These are phyloP conservation scores for Pollenia griseotomentosa DNA, from an alignment of 2,888 invertebrate genomes.

Conservation along the genomic window DNA sequence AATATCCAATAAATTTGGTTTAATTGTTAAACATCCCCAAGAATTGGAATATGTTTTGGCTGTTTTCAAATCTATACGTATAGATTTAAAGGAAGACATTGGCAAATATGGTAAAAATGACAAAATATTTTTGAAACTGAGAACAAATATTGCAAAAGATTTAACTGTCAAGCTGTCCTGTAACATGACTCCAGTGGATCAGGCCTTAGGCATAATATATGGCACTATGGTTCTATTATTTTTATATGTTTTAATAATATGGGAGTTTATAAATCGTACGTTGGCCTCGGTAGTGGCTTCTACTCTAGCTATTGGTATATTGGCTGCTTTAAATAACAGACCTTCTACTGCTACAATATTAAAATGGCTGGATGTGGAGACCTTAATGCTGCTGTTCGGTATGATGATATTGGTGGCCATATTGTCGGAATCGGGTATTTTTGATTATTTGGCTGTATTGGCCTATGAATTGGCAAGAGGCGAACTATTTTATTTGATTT, in stretches of 20 bases:
- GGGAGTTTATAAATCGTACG: slow-evolving; percentile 88
- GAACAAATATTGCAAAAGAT: slow-evolving; percentile 74
- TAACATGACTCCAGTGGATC: slow-evolving; percentile 87
- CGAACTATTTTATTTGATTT: slow-evolving; percentile 88
- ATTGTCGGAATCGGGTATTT: slow-evolving; percentile 90
- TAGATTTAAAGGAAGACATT: slow-evolving; percentile 68
- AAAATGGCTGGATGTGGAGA: slow-evolving; percentile 90
- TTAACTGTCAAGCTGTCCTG: slow-evolving; percentile 85
- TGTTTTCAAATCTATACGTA: slow-evolving; percentile 75
- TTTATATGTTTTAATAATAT: slow-evolving; percentile 92
- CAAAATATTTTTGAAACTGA: slow-evolving; percentile 64
- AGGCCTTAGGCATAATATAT: slow-evolving; percentile 88
- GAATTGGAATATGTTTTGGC: slow-evolving; percentile 83
- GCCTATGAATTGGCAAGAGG: slow-evolving; percentile 89
- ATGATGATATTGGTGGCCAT: slow-evolving; percentile 93
- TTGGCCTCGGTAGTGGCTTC: slow-evolving; percentile 89
- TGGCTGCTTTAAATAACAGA: slow-evolving; percentile 87
- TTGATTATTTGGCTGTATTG: slow-evolving; percentile 89
- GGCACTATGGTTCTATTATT: slow-evolving; percentile 88
- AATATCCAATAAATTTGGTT: slow-evolving; percentile 38
- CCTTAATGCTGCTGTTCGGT: slow-evolving; percentile 88
- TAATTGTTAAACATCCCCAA: slow-evolving; percentile 74
- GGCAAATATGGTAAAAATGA: slow-evolving; percentile 53
- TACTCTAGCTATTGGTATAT: slow-evolving; percentile 87
- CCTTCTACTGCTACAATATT: slow-evolving; percentile 88